Conservation (phyloP, 2,888 invertebrate species). For the Tipula vernalis region DNA sequence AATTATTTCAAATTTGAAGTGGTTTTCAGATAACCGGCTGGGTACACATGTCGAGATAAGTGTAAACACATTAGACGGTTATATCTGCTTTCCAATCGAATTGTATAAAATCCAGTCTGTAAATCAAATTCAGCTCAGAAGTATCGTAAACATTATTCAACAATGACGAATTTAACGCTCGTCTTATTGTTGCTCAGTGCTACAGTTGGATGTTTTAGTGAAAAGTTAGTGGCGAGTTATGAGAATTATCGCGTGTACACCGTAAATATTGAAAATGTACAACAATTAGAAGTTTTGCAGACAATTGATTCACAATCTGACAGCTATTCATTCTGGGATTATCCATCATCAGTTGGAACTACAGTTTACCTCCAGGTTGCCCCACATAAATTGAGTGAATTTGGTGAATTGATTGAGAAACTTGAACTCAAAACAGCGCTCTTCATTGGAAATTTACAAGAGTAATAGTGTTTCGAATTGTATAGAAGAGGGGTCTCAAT, state of each 20-base stretch:
- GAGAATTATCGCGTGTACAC: slow-evolving; percentile 1
- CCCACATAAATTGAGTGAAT: slow-evolving; percentile 13
- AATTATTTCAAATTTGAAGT: neutral
- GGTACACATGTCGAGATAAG: neutral
- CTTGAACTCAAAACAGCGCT: neutral
- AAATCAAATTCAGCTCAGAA: neutral
- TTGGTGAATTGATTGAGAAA: slow-evolving; percentile 9
- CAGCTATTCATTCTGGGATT: neutral
- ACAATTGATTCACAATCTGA: neutral
- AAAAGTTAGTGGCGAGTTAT: neutral
- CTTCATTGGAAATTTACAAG: slow-evolving; percentile 12
- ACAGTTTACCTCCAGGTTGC: neutral
- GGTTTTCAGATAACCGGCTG: neutral
- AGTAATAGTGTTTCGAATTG: neutral
- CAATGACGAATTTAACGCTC: neutral
- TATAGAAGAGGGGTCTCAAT: neutral
- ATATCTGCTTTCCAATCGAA: neutral
- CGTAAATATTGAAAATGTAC: neutral
- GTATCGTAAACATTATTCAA: neutral
- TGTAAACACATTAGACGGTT: neutral
- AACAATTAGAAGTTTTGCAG: neutral
- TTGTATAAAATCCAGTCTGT: neutral
- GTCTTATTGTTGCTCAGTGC: neutral
- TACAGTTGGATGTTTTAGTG: neutral
- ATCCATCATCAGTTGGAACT: neutral